A percentile compares a stretch with the other conserved stretches of the same genome.
phyloP scores from a whole-genome alignment of 2,797 vertebrate species.

The Arvicola amphibius region DNA sequence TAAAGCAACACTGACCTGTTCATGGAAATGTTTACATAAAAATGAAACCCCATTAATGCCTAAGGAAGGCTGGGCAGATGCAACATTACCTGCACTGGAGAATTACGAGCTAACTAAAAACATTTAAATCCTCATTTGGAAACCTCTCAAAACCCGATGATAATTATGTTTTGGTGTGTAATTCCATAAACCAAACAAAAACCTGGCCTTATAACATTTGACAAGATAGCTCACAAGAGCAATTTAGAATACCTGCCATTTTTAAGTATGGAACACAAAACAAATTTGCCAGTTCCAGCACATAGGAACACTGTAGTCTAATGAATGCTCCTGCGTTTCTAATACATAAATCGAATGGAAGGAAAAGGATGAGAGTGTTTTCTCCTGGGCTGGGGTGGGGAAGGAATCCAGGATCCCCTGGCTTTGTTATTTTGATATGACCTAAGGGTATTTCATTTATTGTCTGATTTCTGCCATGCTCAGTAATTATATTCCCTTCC shows the following conservation, averaged over 20 bases:
- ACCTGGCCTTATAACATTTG: constrained; percentile 13
- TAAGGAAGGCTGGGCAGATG: not conserved
- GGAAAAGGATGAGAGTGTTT: not conserved
- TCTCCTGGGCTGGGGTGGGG: not conserved
- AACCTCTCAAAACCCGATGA: constrained; percentile 26
- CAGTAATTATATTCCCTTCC: constrained; percentile 89
- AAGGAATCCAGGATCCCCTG: not conserved
- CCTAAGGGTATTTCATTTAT: constrained; percentile 80
- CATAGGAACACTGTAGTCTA: not conserved
- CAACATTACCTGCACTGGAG: not conserved
- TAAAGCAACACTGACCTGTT: constrained; percentile 10
- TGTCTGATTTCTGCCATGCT: constrained; percentile 83
- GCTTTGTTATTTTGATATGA: constrained; percentile 73
- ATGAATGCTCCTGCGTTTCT: constrained; percentile 1
- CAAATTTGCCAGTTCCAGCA: not conserved
- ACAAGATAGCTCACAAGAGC: not conserved
- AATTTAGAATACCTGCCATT: constrained; percentile 13
- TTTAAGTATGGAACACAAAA: constrained; percentile 28
- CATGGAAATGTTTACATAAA: constrained; percentile 36
- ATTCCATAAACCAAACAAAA: not conserved
- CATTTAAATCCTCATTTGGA: not conserved
- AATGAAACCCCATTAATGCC: constrained; percentile 15
- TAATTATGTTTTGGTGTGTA: not conserved
- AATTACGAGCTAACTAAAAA: constrained; percentile 34
- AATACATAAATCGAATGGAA: not conserved